These are phyloP conservation scores for Argyrosomus japonicus DNA, from an alignment of 2,113 vertebrate genomes.

Conservation along the genomic window DNA sequence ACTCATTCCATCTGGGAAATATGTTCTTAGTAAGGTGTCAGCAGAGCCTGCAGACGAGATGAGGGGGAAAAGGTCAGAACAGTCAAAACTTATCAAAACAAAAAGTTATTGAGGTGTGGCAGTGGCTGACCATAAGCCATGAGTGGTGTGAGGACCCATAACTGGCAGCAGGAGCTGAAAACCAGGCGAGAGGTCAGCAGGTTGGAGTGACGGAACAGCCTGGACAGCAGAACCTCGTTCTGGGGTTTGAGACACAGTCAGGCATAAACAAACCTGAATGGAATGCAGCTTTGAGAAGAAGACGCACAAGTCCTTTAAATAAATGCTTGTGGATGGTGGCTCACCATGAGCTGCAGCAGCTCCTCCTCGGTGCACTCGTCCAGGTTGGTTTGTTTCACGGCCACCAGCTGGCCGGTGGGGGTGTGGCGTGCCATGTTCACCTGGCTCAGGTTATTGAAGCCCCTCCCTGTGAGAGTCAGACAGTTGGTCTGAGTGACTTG, in stretches of 20 bases:
- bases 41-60: slow-evolving; percentile 89
- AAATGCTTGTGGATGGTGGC: neutral
- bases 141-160: slow-evolving; percentile 96
- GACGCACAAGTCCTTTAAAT: neutral
- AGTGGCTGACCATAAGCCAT: slow-evolving; percentile 93
- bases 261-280: neutral
- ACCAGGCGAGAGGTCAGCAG: slow-evolving; percentile 93
- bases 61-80: neutral
- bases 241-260: slow-evolving; percentile 70
- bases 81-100: no score
- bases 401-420: slow-evolving; percentile 91
- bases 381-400: slow-evolving; percentile 93
- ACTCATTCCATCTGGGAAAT: slow-evolving; percentile 97
- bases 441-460: slow-evolving; percentile 94
- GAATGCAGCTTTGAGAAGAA: neutral
- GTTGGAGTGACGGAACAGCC: slow-evolving; percentile 92
- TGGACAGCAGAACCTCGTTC: slow-evolving; percentile 93
- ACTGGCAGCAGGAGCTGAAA: slow-evolving; percentile 93
- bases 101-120: neutral
- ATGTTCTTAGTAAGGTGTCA: slow-evolving; percentile 89
- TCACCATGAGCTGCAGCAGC: slow-evolving; percentile 93
- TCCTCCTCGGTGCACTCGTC: slow-evolving; percentile 95
- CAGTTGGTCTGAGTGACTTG: neutral
- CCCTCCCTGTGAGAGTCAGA: slow-evolving; percentile 84
- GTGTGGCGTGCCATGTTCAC: slow-evolving; percentile 92